phyloP scores from a whole-genome alignment of 2,797 vertebrate genomes.

The Brachyrhaphis roseni region DNA sequence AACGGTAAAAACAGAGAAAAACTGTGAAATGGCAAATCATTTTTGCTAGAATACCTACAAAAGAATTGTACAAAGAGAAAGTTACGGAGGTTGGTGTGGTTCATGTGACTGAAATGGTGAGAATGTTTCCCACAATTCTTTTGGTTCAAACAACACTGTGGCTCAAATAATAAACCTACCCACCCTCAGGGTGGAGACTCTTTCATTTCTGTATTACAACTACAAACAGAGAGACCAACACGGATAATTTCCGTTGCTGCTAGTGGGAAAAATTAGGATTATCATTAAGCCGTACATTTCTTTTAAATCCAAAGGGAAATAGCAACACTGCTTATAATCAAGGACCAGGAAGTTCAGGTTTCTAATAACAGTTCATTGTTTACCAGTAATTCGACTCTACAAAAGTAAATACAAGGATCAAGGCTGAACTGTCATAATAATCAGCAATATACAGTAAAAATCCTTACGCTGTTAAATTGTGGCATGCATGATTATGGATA shows the following conservation, averaged over 20 bases:
- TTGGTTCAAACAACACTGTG: constrained; percentile 58
- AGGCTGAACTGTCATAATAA: constrained; percentile 47
- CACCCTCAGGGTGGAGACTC: constrained; percentile 55
- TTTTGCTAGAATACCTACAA: background rate
- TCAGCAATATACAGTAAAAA: constrained; percentile 61
- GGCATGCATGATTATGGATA: constrained; percentile 32
- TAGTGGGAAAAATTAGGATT: constrained; percentile 68
- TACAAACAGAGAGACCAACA: constrained; percentile 54
- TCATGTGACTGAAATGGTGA: constrained; percentile 54
- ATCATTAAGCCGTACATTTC: constrained; percentile 68
- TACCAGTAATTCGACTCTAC: constrained; percentile 68
- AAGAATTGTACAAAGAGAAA: background rate
- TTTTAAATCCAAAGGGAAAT: constrained; percentile 71
- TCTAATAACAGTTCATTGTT: constrained; percentile 72
- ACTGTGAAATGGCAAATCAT: background rate
- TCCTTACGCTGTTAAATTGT: constrained; percentile 70
- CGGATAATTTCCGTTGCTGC: constrained; percentile 55
- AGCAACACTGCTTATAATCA: constrained; percentile 72
- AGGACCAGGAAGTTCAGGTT: constrained; percentile 65
- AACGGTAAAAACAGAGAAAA: background rate
- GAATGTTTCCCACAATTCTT: constrained; percentile 53
- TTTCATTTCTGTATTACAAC: constrained; percentile 72
- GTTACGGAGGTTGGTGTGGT: background rate
- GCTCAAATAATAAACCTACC: constrained; percentile 52
- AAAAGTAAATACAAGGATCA: constrained; percentile 69